A percentile compares a stretch with the other conserved stretches of the same genome.
These are phyloP conservation scores for Diplogasteroides magnus DNA, from an alignment of 1,140 invertebrate genomes.

Conservation along the genomic window DNA sequence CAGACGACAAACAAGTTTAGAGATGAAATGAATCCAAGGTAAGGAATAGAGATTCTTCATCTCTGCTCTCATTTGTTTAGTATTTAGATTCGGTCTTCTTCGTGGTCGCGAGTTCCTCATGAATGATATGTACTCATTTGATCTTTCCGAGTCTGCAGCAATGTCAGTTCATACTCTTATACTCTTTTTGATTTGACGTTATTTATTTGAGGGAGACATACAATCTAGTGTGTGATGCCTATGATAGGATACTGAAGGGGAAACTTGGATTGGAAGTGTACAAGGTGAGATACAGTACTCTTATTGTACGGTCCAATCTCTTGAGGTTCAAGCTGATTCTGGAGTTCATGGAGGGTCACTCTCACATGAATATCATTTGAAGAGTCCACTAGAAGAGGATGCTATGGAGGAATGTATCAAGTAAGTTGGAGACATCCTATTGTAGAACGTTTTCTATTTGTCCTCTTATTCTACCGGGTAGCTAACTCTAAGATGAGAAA, in stretches of 20 bases:
- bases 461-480: too few relatives aligned
- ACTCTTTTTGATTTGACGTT: too few relatives aligned
- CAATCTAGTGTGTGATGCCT: slow-evolving; percentile 3
- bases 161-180: too few relatives aligned
- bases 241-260: slow-evolving; percentile 20
- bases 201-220: slow-evolving; percentile 14
- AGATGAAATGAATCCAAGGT: slow-evolving; percentile 30
- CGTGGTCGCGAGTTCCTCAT: slow-evolving; percentile 25
- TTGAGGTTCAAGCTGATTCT: slow-evolving; percentile 26
- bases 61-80: not conserved
- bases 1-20: slow-evolving; percentile 28
- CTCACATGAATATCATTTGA: slow-evolving; percentile 23
- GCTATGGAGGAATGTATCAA: slow-evolving; percentile 8
- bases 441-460: too few relatives aligned
- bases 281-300: slow-evolving; percentile 11
- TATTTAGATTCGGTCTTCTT: slow-evolving; percentile 17
- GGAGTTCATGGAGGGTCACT: slow-evolving; percentile 23
- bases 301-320: not conserved
- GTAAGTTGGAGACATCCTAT: too few relatives aligned
- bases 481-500: too few relatives aligned
- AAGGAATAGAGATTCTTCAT: slow-evolving; percentile 3
- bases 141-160: not conserved
- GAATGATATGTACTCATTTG: slow-evolving; percentile 30
- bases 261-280: slow-evolving; percentile 9
- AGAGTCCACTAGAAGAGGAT: slow-evolving; percentile 19